Percentiles rank a stretch among this genome's conserved stretches.
Conservation (phyloP, 2,888 invertebrate species). For the Frankliniella fusca region DNA sequence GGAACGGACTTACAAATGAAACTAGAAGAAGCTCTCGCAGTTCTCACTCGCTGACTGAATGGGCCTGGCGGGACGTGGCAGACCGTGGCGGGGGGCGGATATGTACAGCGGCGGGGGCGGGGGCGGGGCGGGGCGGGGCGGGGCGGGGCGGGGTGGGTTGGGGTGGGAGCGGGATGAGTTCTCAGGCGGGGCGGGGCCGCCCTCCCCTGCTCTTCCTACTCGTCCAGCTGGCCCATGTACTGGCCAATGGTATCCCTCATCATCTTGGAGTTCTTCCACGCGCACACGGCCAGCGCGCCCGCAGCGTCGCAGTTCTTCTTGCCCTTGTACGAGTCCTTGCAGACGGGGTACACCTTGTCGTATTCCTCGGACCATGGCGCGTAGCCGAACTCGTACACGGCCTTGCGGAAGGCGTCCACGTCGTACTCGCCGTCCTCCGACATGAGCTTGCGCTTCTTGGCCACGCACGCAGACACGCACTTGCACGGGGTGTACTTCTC, state of each 20-base stretch:
- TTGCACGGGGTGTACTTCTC: slow-evolving; percentile 13
- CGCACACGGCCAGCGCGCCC: not conserved
- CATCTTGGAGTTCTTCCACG: slow-evolving; percentile 22
- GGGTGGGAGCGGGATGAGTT: too few species aligned
- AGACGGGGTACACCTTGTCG: not conserved
- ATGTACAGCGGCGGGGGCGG: not conserved
- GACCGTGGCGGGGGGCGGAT: too few species aligned
- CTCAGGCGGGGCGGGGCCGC: slow-evolving; percentile 2
- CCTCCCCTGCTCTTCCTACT: not conserved
- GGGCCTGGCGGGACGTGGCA: not conserved
- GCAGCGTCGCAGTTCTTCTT: slow-evolving; percentile 6
- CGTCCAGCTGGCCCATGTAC: slow-evolving; percentile 1
- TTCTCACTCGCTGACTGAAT: not conserved
- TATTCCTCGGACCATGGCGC: slow-evolving; percentile 10
- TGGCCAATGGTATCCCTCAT: not conserved
- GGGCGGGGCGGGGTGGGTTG: not conserved
- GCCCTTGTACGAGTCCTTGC: slow-evolving; percentile 12
- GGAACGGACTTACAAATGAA: not conserved
- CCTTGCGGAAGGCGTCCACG: slow-evolving; percentile 9
- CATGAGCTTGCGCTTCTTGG: slow-evolving; percentile 25
- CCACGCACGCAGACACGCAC: slow-evolving; percentile 19
- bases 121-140: slow-evolving; percentile 1
- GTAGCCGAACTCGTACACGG: slow-evolving; percentile 14
- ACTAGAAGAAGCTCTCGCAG: too few species aligned
- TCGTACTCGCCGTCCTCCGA: slow-evolving; percentile 23